Evolutionary conservation across 2,113 vertebrate species (phyloP), one percentile per base, ranked within the genome.

Genomic region (Vidua chalybeata): DNA sequence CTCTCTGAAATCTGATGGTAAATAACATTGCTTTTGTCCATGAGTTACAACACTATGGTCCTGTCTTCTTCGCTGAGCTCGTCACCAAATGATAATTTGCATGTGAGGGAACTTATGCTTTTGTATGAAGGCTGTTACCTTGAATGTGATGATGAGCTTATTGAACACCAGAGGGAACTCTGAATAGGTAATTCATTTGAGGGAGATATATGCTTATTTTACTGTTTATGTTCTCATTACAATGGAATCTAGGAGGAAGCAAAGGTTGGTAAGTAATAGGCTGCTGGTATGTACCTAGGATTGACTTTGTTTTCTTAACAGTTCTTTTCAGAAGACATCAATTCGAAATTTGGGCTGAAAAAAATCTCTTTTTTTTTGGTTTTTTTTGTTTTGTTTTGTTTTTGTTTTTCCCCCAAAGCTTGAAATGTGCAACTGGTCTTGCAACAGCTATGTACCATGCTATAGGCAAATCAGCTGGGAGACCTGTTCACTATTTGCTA

Each of bases 161-260:
- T 48, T 92, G 95, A 97, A 96, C 96, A 84, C 80, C 96, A 97
- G 96, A 97, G 96, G 96, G 96, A 93, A 97, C 96, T 96, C 87
- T 95, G 89, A 94, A 96, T 78, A 90, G 94, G 93, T 95, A 75
- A 28, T 92, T 90, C 90, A 23, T 90, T 84, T 4, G 1, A 24
- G 73, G 43, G 72, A 73, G n/a, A 49, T 68, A 27, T 1, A 55
- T 15, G 54, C 76, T 93, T 77, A 35, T 94, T 94, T 79, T 45
- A 69, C 85, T 93, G 46, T 92, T 93, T 93, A 72, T 97, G 90
- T 68, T 84, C 90, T 93, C 92, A 93, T 75, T 96, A 93, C 92
- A 94, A 92, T 95, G 92, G 96, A 95, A 92, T 94, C 92, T 92
- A 82, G 76, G 75, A 89, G 79, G 92, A 95, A 93, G 88, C 41